Evolutionary conservation across 2,888 invertebrate species (phyloP).

Genomic region (Dynastes tityus): DNA sequence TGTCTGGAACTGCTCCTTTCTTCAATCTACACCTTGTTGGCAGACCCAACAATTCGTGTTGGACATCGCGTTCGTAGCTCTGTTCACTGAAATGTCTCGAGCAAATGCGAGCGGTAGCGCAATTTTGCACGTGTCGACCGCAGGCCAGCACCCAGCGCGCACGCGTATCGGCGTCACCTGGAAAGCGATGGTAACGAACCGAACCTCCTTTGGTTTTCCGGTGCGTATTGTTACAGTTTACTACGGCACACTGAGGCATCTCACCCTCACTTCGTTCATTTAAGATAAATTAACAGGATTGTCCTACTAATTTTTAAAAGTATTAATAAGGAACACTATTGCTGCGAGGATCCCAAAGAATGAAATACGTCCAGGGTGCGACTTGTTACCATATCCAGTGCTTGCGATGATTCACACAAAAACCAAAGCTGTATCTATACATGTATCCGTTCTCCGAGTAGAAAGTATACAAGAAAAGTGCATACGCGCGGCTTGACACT

Average conservation of each 20-base stretch:
- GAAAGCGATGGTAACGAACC: conserved; percentile 75
- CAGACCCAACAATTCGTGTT: conserved; percentile 73
- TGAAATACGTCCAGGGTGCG: conserved; percentile 28
- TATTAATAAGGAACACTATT: background rate
- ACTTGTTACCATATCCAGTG: conserved; percentile 22
- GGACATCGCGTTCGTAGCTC: conserved; percentile 74
- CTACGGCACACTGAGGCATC: conserved; percentile 76
- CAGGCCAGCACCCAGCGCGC: conserved; percentile 73
- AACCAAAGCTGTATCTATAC: conserved; percentile 11
- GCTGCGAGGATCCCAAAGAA: background rate
- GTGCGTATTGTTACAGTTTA: conserved; percentile 74
- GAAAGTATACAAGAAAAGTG: conserved; percentile 29
- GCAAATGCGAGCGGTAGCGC: conserved; percentile 74
- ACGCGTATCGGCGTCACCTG: conserved; percentile 73
- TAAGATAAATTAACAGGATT: conserved; percentile 34
- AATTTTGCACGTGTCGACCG: conserved; percentile 73
- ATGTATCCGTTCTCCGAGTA: conserved; percentile 8
- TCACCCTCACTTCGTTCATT: conserved; percentile 42
- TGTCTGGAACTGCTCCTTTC: conserved; percentile 72
- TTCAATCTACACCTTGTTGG: conserved; percentile 72
- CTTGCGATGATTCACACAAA: conserved; percentile 21
- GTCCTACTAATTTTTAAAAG: background rate
- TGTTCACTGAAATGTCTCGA: conserved; percentile 72
- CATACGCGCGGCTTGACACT: background rate
- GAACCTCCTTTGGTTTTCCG: conserved; percentile 73